These are phyloP conservation scores for Argyrosomus regius DNA, from an alignment of 2,797 vertebrate genomes.

Conservation along the genomic window DNA sequence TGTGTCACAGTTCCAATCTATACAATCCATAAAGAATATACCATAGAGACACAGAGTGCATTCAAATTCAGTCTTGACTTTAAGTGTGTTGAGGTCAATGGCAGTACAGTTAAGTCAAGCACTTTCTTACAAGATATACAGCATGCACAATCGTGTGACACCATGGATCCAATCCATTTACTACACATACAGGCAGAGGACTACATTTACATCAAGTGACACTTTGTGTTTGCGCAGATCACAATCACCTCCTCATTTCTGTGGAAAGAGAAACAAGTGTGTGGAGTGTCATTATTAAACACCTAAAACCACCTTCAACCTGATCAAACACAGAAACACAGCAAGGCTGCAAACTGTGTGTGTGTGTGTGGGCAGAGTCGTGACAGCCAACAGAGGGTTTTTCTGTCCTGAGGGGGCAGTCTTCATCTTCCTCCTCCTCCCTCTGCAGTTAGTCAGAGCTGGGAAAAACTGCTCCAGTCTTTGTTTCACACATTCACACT, in stretches of 20 bases:
- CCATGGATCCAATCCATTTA: not conserved
- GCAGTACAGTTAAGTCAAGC: not conserved
- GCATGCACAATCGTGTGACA: not conserved
- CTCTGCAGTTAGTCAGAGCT: slow-evolving; percentile 30
- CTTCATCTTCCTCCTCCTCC: slow-evolving; percentile 33
- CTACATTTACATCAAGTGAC: not conserved
- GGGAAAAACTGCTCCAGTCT: not conserved
- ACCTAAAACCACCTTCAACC: not conserved
- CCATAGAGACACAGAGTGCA: not conserved
- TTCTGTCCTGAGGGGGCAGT: slow-evolving; percentile 16
- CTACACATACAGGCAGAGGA: not conserved
- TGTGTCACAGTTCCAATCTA: too few species aligned
- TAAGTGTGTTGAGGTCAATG: not conserved
- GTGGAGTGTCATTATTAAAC: not conserved
- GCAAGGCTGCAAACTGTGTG: not conserved
- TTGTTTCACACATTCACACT: slow-evolving; percentile 21
- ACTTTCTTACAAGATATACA: not conserved
- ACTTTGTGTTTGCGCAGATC: not conserved
- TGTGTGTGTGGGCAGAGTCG: slow-evolving; percentile 8
- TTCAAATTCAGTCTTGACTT: not conserved
- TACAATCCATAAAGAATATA: not conserved
- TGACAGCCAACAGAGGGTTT: slow-evolving; percentile 27
- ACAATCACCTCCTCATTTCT: not conserved
- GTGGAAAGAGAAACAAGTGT: not conserved
- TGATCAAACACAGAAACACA: not conserved